phyloP scores from a whole-genome alignment of 2,113 vertebrate genomes.

The Amia ocellicauda region DNA sequence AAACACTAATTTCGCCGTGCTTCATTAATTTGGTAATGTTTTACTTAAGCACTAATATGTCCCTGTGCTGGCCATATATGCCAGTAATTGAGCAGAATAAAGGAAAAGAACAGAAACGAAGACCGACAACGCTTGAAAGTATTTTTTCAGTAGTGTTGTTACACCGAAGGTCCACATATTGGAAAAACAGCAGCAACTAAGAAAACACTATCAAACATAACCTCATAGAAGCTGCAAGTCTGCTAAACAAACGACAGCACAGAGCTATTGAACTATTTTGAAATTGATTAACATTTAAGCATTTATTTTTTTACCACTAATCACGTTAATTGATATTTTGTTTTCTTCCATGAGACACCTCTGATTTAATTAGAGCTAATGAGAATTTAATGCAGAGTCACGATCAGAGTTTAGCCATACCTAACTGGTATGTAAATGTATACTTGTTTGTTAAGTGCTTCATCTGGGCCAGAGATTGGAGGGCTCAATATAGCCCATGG shows the following conservation, averaged over 20 bases:
- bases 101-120: too few relatives aligned
- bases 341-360: slow-evolving; percentile 33
- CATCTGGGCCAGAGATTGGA: background rate
- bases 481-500: background rate
- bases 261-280: slow-evolving; percentile 20
- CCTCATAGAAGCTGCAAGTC: background rate
- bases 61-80: too few relatives aligned
- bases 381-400: slow-evolving; percentile 45
- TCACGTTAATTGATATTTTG: slow-evolving; percentile 45
- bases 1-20: background rate
- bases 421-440: slow-evolving; percentile 25
- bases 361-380: slow-evolving; percentile 46
- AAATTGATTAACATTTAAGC: slow-evolving; percentile 25
- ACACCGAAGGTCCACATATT: too few relatives aligned
- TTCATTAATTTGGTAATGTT: background rate
- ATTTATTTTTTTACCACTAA: slow-evolving; percentile 32
- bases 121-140: too few relatives aligned
- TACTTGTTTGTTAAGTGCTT: slow-evolving; percentile 36
- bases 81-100: too few relatives aligned
- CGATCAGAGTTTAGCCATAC: slow-evolving; percentile 31
- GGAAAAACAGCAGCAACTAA: background rate
- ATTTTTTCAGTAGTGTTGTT: too few relatives aligned
- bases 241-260: background rate
- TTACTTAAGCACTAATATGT: too few relatives aligned
- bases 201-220: background rate